Evolutionary conservation across 1,140 invertebrate species (phyloP).

Genomic region (Eurytemora carolleeae): DNA sequence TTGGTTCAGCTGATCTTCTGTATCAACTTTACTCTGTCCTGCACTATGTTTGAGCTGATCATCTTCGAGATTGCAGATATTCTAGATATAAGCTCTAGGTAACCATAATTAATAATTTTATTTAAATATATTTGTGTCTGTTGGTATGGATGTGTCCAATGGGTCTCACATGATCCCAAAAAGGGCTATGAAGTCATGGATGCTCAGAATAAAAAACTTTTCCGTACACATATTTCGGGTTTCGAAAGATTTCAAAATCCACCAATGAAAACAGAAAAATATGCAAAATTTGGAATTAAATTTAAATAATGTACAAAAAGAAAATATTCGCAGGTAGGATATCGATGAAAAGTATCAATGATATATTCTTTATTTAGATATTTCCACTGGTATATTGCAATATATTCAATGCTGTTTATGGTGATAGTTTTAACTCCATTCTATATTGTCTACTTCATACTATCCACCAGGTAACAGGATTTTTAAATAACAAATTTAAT

Average conservation of each 20-base stretch:
- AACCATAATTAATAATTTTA: slow-evolving; percentile 19
- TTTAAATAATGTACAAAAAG: too few species aligned
- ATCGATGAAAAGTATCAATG: too few species aligned
- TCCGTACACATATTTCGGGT: too few species aligned
- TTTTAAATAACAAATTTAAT: slow-evolving; percentile 56
- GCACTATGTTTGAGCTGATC: slow-evolving; percentile 98
- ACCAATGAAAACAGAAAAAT: too few species aligned
- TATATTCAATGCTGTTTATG: slow-evolving; percentile 79
- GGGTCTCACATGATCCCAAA: too few species aligned
- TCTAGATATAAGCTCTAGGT: slow-evolving; percentile 46
- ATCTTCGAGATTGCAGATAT: slow-evolving; percentile 98
- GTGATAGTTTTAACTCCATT: slow-evolving; percentile 90
- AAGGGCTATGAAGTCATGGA: too few species aligned
- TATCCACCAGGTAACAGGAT: slow-evolving; percentile 43
- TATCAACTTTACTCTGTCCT: slow-evolving; percentile 85
- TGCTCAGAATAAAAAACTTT: too few species aligned
- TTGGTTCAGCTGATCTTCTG: slow-evolving; percentile 93
- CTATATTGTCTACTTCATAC: slow-evolving; percentile 86
- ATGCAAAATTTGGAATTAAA: too few species aligned
- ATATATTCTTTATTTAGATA: slow-evolving; percentile 44
- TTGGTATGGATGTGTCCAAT: too few species aligned
- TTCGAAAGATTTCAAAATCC: too few species aligned
- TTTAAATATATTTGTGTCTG: too few species aligned
- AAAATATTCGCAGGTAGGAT: too few species aligned
- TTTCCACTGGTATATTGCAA: slow-evolving; percentile 81